Conservation (phyloP, 2,888 invertebrate species). For the Nomada ferruginata region DNA sequence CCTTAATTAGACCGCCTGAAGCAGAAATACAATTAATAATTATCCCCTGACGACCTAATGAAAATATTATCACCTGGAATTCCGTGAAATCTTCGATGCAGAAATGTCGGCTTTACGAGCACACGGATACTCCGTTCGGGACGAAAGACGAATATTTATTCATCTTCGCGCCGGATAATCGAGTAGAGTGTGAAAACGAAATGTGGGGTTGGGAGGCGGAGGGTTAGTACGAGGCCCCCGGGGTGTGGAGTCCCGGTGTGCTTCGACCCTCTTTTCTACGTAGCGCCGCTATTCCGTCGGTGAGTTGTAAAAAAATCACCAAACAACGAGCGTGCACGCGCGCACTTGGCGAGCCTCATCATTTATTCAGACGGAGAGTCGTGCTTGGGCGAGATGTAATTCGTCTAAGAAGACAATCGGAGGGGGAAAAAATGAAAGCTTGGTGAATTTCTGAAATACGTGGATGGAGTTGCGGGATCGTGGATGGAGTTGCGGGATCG, state of each 20-base stretch:
- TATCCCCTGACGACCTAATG: constrained; percentile 34
- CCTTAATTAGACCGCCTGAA: constrained; percentile 64
- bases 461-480: background rate
- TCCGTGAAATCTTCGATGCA: constrained; percentile 12
- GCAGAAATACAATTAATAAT: constrained; percentile 65
- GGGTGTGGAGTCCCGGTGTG: constrained; percentile 28
- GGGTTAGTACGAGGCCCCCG: constrained; percentile 54
- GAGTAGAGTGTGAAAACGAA: constrained; percentile 59
- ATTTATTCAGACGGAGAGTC: constrained; percentile 53
- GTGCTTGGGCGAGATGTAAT: constrained; percentile 44
- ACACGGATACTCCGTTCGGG: background rate
- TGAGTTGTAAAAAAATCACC: constrained; percentile 65
- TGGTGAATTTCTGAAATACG: background rate
- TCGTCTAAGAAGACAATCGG: constrained; percentile 48
- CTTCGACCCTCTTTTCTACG: constrained; percentile 49
- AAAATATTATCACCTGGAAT: constrained; percentile 26
- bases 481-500: background rate
- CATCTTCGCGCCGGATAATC: constrained; percentile 64
- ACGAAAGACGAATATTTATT: constrained; percentile 46
- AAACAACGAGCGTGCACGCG: constrained; percentile 61
- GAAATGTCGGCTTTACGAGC: background rate
- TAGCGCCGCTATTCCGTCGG: constrained; percentile 56
- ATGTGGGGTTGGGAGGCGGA: constrained; percentile 31
- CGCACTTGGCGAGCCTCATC: constrained; percentile 44
- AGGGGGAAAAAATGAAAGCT: background rate